Evolutionary conservation across 1,140 invertebrate species (phyloP).

Genomic region (Bicyclus anynana): DNA sequence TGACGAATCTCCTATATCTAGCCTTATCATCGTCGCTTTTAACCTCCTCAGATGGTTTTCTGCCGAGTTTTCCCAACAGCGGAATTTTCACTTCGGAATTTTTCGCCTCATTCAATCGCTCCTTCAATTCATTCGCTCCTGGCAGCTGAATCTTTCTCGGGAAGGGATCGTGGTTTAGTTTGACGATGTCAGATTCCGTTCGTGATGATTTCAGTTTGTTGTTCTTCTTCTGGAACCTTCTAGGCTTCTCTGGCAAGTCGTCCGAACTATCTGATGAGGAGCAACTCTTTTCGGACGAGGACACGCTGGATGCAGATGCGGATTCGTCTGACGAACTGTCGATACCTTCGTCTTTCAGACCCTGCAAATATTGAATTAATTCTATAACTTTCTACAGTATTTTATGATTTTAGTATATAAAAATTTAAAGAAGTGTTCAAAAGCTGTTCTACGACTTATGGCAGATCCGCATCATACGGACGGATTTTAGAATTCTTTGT

Average conservation of each 20-base stretch:
- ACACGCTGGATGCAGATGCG: constrained; percentile 60
- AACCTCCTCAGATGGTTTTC: constrained; percentile 50
- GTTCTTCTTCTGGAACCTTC: constrained; percentile 60
- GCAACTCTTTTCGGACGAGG: constrained; percentile 71
- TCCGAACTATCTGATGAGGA: constrained; percentile 72
- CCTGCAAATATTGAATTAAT: constrained; percentile 39
- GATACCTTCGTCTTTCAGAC: constrained; percentile 74
- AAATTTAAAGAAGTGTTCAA: too few species aligned
- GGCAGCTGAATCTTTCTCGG: constrained; percentile 51
- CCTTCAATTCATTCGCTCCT: constrained; percentile 60
- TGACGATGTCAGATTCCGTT: constrained; percentile 66
- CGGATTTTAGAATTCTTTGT: too few species aligned
- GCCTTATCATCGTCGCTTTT: constrained; percentile 49
- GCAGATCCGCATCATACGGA: too few species aligned
- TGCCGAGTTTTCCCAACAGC: constrained; percentile 53
- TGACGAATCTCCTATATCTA: constrained; percentile 45
- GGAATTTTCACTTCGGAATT: constrained; percentile 55
- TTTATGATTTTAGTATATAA: too few species aligned
- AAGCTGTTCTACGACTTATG: too few species aligned
- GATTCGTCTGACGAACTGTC: constrained; percentile 74
- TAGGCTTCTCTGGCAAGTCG: constrained; percentile 53
- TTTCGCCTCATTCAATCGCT: constrained; percentile 53
- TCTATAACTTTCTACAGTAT: too few species aligned
- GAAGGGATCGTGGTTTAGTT: constrained; percentile 40
- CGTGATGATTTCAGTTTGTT: constrained; percentile 67